A percentile compares a stretch with the other conserved stretches of the same genome.
These are phyloP conservation scores for Drosophila pectinifera DNA, from an alignment of 1,140 invertebrate genomes.

Conservation along the genomic window DNA sequence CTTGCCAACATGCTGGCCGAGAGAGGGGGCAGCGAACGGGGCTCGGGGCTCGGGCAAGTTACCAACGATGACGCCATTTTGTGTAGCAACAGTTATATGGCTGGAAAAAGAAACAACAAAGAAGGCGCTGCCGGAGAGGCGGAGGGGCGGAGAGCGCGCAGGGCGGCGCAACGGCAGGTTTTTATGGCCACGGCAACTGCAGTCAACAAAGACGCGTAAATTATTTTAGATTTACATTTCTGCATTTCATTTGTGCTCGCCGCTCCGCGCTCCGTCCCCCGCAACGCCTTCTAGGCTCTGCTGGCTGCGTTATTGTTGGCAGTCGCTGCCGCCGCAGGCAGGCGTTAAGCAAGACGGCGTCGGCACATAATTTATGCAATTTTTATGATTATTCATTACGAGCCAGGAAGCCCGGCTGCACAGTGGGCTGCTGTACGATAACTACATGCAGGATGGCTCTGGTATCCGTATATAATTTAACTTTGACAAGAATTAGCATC, in stretches of 20 bases:
- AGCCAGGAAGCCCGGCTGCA: slow-evolving; percentile 47
- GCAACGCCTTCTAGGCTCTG: not conserved
- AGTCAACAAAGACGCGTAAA: slow-evolving; percentile 83
- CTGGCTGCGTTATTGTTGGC: slow-evolving; percentile 26
- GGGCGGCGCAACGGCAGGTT: slow-evolving; percentile 57
- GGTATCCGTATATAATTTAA: not conserved
- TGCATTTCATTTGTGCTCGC: slow-evolving; percentile 76
- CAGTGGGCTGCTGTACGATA: slow-evolving; percentile 30
- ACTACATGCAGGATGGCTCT: not conserved
- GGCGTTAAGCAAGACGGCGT: slow-evolving; percentile 80
- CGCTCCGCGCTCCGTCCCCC: slow-evolving; percentile 6
- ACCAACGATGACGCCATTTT: slow-evolving; percentile 71
- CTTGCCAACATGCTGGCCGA: slow-evolving; percentile 31
- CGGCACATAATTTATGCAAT: slow-evolving; percentile 82
- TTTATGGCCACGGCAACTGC: slow-evolving; percentile 74
- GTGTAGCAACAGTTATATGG: slow-evolving; percentile 74
- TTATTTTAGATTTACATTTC: slow-evolving; percentile 84
- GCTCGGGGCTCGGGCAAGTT: slow-evolving; percentile 38
- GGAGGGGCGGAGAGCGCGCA: not conserved
- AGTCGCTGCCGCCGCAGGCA: slow-evolving; percentile 59
- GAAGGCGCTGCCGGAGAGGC: slow-evolving; percentile 33
- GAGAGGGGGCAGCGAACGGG: slow-evolving; percentile 25
- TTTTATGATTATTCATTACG: slow-evolving; percentile 83
- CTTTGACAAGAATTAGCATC: not conserved
- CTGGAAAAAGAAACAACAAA: slow-evolving; percentile 52